Percentiles rank a stretch among this genome's conserved stretches.
phyloP scores from a whole-genome alignment of 2,113 vertebrate species.

The Cettia cetti region DNA sequence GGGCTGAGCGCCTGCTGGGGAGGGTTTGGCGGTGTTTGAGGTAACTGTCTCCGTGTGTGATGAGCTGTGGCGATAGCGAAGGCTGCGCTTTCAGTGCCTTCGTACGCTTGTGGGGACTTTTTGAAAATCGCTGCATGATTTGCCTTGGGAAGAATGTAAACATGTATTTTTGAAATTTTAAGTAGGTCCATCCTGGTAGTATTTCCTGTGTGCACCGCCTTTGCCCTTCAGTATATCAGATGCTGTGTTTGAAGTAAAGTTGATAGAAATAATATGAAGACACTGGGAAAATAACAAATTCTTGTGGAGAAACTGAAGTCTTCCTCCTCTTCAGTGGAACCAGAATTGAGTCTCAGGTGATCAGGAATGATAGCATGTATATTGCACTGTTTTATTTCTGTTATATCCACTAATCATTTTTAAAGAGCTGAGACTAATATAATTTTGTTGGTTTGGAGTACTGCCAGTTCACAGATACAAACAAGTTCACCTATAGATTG shows the following conservation, averaged over 20 bases:
- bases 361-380: background rate
- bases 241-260: background rate
- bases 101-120: rapidly evolving
- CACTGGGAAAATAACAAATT: background rate
- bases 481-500: background rate
- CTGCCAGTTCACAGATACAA: background rate
- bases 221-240: background rate
- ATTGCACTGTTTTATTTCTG: background rate
- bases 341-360: background rate
- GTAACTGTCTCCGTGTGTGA: background rate
- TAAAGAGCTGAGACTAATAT: background rate
- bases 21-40: background rate
- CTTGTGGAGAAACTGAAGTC: background rate
- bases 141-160: background rate
- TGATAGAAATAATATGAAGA: background rate
- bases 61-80: background rate
- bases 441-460: background rate
- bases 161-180: background rate
- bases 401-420: background rate
- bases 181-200: background rate
- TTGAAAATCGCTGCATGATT: rapidly evolving
- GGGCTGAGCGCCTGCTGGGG: background rate
- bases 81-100: background rate
- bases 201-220: background rate
- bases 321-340: background rate